Conservation (phyloP, 2,797 vertebrate species). For the Characodon lateralis region DNA sequence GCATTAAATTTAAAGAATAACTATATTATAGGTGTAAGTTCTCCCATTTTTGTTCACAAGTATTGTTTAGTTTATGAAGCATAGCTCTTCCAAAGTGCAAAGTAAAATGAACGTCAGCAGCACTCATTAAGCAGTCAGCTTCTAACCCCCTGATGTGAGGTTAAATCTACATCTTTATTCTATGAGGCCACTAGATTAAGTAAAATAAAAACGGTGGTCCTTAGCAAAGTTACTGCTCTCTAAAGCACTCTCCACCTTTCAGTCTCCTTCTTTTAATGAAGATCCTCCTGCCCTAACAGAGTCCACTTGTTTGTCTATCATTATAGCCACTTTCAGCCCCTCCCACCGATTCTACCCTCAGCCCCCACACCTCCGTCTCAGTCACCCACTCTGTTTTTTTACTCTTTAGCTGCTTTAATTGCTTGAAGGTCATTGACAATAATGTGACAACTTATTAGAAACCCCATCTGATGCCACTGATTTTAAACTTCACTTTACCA, state of each 20-base stretch:
- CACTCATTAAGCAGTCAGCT: slow-evolving; percentile 32
- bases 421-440: slow-evolving; percentile 86
- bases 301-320: slow-evolving; percentile 61
- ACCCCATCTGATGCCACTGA: slow-evolving; percentile 78
- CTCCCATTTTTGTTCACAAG: slow-evolving; percentile 17
- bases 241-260: slow-evolving; percentile 20
- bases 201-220: slow-evolving; percentile 25
- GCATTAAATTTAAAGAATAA: slow-evolving; percentile 44
- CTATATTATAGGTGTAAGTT: slow-evolving; percentile 26
- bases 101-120: slow-evolving; percentile 14
- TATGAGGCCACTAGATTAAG: slow-evolving; percentile 38
- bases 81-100: slow-evolving; percentile 6
- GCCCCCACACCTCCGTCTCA: not conserved
- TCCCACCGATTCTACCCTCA: slow-evolving; percentile 56
- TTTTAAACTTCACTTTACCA: slow-evolving; percentile 80
- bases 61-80: slow-evolving; percentile 27
- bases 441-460: slow-evolving; percentile 85
- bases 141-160: slow-evolving; percentile 33
- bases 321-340: slow-evolving; percentile 62
- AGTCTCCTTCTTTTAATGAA: slow-evolving; percentile 69
- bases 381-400: slow-evolving; percentile 34
- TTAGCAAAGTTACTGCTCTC: slow-evolving; percentile 41
- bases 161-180: slow-evolving; percentile 46
- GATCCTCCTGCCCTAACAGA: slow-evolving; percentile 61
- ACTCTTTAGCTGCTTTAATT: slow-evolving; percentile 78